phyloP scores from a whole-genome alignment of 1,140 invertebrate species.

The Heliothis virescens region DNA sequence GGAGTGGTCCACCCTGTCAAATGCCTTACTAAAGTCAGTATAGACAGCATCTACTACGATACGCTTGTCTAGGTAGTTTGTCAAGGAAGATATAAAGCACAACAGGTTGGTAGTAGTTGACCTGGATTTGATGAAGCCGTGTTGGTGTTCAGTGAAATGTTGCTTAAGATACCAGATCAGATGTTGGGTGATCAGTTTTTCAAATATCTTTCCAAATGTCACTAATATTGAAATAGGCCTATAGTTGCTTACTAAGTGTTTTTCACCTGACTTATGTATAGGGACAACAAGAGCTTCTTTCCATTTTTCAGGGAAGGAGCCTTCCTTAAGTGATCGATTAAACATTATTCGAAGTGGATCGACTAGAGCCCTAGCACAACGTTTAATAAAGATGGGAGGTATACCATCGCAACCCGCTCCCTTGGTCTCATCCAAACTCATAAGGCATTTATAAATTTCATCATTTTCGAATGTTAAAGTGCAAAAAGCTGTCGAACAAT shows the following conservation, averaged over 20 bases:
- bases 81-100: background rate
- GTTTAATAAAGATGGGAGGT: constrained; percentile 1
- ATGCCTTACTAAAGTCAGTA: constrained; percentile 5
- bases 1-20: constrained; percentile 3
- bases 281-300: background rate
- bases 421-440: background rate
- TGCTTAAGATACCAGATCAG: background rate
- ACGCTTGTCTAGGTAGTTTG: background rate
- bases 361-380: background rate
- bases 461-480: background rate
- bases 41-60: background rate
- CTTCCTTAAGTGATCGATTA: background rate
- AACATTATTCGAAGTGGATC: background rate
- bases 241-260: background rate
- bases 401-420: background rate
- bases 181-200: background rate
- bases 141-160: background rate
- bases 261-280: background rate
- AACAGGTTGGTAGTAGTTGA: constrained; percentile 16
- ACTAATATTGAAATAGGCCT: constrained; percentile 10
- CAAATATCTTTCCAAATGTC: constrained; percentile 15
- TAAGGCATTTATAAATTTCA: background rate
- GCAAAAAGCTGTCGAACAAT: background rate
- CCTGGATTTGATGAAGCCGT: constrained; percentile 22
- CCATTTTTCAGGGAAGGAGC: background rate